These are phyloP conservation scores for Aselliscus stoliczkanus DNA, from an alignment of 2,797 vertebrate species.

Conservation along the genomic window DNA sequence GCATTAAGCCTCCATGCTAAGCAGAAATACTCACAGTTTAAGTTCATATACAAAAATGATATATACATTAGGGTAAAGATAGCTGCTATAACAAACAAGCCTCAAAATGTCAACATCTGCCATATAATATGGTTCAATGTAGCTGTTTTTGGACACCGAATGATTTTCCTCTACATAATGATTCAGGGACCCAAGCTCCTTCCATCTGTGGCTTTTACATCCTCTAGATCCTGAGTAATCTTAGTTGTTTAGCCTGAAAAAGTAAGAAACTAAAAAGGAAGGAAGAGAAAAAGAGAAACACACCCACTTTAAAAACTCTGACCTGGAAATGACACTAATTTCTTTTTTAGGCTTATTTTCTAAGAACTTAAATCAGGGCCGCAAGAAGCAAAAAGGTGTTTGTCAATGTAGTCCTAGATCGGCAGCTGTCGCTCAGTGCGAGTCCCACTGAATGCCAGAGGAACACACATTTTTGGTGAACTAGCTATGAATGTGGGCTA, in stretches of 20 bases:
- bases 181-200: no score
- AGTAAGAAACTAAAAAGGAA: no score
- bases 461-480: rapidly evolving
- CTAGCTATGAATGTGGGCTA: not conserved
- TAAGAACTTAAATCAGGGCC: not conserved
- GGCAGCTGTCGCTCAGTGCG: not conserved
- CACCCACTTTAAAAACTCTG: not conserved
- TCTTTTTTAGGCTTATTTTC: not conserved
- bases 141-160: not conserved
- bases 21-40: not conserved
- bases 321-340: not conserved
- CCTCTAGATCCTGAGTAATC: not conserved
- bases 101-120: not conserved
- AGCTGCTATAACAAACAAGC: not conserved
- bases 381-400: not conserved
- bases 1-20: not conserved
- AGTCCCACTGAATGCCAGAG: not conserved
- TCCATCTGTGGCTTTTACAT: not conserved
- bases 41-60: not conserved
- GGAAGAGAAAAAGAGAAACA: not conserved
- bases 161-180: not conserved
- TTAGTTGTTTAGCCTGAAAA: not conserved
- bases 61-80: not conserved
- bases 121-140: not conserved
- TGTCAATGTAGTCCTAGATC: not conserved